These are phyloP conservation scores for Triplophysa bombifrons DNA, from an alignment of 2,797 vertebrate species.

Conservation along the genomic window DNA sequence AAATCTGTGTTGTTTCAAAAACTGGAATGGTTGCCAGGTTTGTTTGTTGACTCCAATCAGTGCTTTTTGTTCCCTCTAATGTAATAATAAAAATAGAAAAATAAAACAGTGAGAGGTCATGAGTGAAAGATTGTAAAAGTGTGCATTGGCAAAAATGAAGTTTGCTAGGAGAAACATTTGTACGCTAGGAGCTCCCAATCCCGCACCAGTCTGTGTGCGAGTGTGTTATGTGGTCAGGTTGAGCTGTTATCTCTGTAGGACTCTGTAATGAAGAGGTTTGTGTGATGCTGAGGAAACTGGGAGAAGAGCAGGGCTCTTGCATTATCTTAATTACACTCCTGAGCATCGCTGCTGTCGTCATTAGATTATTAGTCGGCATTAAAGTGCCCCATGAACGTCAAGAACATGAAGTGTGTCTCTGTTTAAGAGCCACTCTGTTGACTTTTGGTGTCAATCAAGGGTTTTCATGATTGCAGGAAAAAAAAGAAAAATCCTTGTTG, in stretches of 20 bases:
- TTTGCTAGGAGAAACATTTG: slow-evolving; percentile 6
- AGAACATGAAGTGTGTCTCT: slow-evolving; percentile 68
- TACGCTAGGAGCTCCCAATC: slow-evolving; percentile 17
- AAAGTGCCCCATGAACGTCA: slow-evolving; percentile 65
- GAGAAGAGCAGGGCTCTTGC: slow-evolving; percentile 70
- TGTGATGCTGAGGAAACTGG: slow-evolving; percentile 67
- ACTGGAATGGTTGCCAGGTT: slow-evolving; percentile 49
- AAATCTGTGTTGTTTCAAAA: neutral
- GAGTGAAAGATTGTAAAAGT: slow-evolving; percentile 37
- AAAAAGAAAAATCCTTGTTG: slow-evolving; percentile 26
- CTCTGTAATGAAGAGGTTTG: slow-evolving; percentile 70
- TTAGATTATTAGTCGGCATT: slow-evolving; percentile 74
- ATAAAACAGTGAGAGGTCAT: slow-evolving; percentile 59
- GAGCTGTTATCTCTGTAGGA: slow-evolving; percentile 62
- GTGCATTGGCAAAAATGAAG: neutral
- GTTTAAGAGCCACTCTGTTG: slow-evolving; percentile 68
- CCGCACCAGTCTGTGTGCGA: neutral
- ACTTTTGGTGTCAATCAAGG: slow-evolving; percentile 64
- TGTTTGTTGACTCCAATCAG: slow-evolving; percentile 30
- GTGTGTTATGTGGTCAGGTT: slow-evolving; percentile 58
- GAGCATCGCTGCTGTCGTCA: slow-evolving; percentile 71
- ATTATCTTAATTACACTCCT: slow-evolving; percentile 76
- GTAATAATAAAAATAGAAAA: slow-evolving; percentile 41
- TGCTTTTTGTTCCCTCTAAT: slow-evolving; percentile 41
- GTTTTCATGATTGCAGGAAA: slow-evolving; percentile 51